Base-by-base conservation (phyloP, 2,888 invertebrate genomes). In the Brachyopa scutellaris region DNA sequence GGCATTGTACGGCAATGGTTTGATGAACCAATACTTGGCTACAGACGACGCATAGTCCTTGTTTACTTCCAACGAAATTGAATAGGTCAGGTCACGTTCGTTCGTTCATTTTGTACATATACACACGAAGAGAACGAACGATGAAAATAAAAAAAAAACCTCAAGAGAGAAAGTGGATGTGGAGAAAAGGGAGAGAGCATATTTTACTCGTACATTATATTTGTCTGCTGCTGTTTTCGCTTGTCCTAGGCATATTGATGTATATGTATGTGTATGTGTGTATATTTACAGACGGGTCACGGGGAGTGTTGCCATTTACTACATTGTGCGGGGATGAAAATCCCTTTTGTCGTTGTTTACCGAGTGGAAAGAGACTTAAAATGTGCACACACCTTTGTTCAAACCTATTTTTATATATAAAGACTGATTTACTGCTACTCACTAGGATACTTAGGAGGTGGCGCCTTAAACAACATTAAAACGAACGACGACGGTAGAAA, bases 41-140 rank as follows among this genome's bases (percentile, higher is more conserved):
- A 49, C 72, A 78, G 72, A 78, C 77, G 77, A 70, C 77, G 62
- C 72, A 73, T 67, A 67, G 74, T 74, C 79, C 78, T 79, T 79
- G 79, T 79, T 73, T 79, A 67, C 74, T 74, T 47, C 66, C 47
- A 79, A 55, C 53, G 21, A 74, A 74, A 74, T 79, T 74, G 79
- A 79, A 79, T 79, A 79, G 79, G 79, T 79, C 79, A 79, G 73
- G 79, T 74, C 74, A 79, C 66, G 47, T 57, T 61, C 51, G n/a
- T n/a, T n/a, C n/a, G n/a, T n/a, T n/a, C n/a, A n/a, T n/a, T n/a
- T n/a, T n/a, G 47, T 66, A 73, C 19, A 64, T 45, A 40, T 49
- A 36, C 26, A 8, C 11, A 42, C 6, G 51, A 19, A 73, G 36
- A 23, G 57, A n/a, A 7, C 42, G 19, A 67, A 19, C 45, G 4